Evolutionary conservation across 2,888 invertebrate genomes (phyloP).

Genomic region (Odiellus spinosus): DNA sequence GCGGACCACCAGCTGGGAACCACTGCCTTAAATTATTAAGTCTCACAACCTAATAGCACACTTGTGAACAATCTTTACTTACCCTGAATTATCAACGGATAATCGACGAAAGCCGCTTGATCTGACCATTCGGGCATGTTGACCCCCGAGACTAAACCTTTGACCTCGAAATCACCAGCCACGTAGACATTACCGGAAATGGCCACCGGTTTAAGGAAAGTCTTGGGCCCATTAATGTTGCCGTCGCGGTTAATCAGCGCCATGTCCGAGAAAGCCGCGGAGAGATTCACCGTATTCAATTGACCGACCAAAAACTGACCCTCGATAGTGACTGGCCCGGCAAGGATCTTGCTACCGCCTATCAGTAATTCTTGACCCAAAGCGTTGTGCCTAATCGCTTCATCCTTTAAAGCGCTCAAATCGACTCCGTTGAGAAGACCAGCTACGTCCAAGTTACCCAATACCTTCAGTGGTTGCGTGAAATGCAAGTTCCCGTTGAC

Average conservation of each 20-base stretch:
- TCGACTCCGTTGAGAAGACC: conserved; percentile 11
- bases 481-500: conserved; percentile 9
- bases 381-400: conserved; percentile 5
- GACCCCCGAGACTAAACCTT: neutral
- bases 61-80: too few species aligned
- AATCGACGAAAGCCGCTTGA: conserved; percentile 3
- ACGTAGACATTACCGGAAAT: conserved; percentile 1
- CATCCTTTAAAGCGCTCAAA: conserved; percentile 4
- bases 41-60: too few species aligned
- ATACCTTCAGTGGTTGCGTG: neutral
- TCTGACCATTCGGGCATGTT: conserved; percentile 5
- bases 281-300: conserved; percentile 7
- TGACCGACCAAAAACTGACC: conserved; percentile 7
- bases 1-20: too few species aligned
- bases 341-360: conserved; percentile 8
- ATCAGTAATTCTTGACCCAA: conserved; percentile 7
- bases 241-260: conserved; percentile 3
- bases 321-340: conserved; percentile 9
- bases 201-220: too few species aligned
- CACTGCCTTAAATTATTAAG: too few species aligned
- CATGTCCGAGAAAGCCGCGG: conserved; percentile 7
- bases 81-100: neutral
- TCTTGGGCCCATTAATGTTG: too few species aligned
- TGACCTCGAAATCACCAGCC: neutral
- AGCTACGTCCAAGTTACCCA: conserved; percentile 4